phyloP scores from a whole-genome alignment of 2,113 vertebrate species.

The Lophochroa leadbeateri region DNA sequence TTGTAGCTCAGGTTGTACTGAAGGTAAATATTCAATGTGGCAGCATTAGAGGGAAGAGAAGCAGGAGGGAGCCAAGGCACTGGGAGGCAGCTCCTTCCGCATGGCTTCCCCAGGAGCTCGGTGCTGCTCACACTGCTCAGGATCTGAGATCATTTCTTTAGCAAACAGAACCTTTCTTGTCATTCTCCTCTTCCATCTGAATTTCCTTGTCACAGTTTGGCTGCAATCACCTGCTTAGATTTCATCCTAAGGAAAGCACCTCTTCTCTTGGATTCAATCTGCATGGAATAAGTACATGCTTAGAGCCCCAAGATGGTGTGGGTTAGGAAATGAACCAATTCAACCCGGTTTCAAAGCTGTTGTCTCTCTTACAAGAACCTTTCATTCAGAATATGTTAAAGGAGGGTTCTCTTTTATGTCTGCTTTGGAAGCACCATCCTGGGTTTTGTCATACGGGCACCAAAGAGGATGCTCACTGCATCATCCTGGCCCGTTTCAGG shows the following conservation, averaged over 20 bases:
- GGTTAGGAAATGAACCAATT: background rate
- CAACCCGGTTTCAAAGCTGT: background rate
- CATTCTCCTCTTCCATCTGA: rapidly evolving
- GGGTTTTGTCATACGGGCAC: rapidly evolving
- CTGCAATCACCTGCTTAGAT: background rate
- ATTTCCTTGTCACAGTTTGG: background rate
- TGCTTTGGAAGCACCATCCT: background rate
- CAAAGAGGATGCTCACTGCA: background rate
- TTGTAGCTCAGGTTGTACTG: background rate
- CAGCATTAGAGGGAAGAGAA: background rate
- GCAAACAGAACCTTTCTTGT: rapidly evolving
- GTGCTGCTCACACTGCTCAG: rapidly evolving
- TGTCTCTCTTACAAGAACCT: background rate
- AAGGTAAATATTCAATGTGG: background rate
- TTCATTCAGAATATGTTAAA: rapidly evolving
- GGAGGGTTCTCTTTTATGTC: rapidly evolving
- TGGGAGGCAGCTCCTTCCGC: background rate
- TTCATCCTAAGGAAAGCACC: background rate
- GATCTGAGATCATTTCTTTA: rapidly evolving
- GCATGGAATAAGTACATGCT: rapidly evolving
- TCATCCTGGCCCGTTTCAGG: background rate
- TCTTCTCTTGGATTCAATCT: background rate
- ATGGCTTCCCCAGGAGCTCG: background rate
- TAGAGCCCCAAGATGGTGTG: background rate
- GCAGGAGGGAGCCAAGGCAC: background rate